A percentile compares a stretch with the other conserved stretches of the same genome.
Conservation (phyloP, 2,113 vertebrate species). For the Panthera tigris region DNA sequence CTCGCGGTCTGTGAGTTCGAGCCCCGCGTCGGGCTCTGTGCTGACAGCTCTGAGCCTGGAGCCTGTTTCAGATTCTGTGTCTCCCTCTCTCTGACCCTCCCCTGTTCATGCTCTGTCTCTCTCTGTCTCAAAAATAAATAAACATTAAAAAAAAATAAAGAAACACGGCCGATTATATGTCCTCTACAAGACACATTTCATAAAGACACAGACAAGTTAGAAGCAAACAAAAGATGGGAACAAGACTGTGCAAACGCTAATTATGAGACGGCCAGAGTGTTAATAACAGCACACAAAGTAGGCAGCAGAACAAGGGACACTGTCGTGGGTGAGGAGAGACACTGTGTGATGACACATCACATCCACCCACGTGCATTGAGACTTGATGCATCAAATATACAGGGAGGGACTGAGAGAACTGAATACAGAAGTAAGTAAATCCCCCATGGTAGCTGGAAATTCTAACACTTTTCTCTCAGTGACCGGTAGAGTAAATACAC, state of each 20-base stretch:
- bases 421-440: neutral
- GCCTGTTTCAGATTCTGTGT: too few species aligned
- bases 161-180: neutral
- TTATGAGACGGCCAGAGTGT: neutral
- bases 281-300: neutral
- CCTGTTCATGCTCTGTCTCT: too few species aligned
- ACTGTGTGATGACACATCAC: accelerated
- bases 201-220: neutral
- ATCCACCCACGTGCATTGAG: neutral
- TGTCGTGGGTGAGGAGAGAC: neutral
- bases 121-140: too few species aligned
- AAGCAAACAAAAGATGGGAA: neutral
- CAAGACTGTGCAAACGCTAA: neutral
- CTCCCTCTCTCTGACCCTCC: too few species aligned
- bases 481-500: neutral
- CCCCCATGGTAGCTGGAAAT: neutral
- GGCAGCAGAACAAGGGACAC: neutral
- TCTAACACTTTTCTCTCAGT: neutral
- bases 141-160: too few species aligned
- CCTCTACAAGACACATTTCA: neutral
- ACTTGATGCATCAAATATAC: neutral
- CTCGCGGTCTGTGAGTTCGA: too few species aligned
- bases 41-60: too few species aligned
- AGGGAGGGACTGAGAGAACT: neutral
- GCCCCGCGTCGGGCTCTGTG: too few species aligned